Base-by-base conservation (phyloP, 2,888 invertebrate species). In the Eupeodes latifasciatus region DNA sequence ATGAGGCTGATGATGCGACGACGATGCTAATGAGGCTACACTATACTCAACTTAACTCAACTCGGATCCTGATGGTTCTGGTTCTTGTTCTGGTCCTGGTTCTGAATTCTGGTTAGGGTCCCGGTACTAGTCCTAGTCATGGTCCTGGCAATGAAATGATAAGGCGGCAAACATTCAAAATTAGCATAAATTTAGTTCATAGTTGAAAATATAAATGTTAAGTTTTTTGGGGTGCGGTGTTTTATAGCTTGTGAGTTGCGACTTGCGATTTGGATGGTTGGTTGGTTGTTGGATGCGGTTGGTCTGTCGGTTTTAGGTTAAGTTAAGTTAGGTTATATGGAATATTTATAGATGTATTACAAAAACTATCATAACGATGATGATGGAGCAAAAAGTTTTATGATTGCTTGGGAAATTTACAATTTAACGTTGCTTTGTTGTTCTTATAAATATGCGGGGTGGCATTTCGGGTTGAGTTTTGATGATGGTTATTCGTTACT, bases 141-240 rank as follows among this genome's bases (percentile, higher is more conserved):
- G 78, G 75, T 85, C 66, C 84, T 88, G 81, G 64, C 84, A 78
- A 53, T 53, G 67, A 85, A 81, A 85, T 85, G 88, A 88, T 88
- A 88, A 88, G 88, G 88, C 85, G 78, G 74, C 85, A 85, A 84
- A 85, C 77, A 81, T 77, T 85, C 88, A 85, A 84, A 88, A 88
- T 88, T 88, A 81, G 88, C 88, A 88, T 88, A 85, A 88, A 88
- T 84, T 88, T 84, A 78, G 88, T 84, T 81, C 67, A 57, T 81
- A 84, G 84, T 85, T 72, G 64, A 77, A 84, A 84, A 84, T 47
- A 84, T 47, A 84, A 84, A 81, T 75, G 69, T 80, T 81, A 75
- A 69, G 66, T 69, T 69, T 51, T 47, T 47, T 12, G 69, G 57
- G 40, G 40, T 40, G 40, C 81, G 81, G 66, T 76, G 51, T 62